These are phyloP conservation scores for Lochmaea capreae DNA, from an alignment of 2,888 invertebrate genomes.

Conservation along the genomic window DNA sequence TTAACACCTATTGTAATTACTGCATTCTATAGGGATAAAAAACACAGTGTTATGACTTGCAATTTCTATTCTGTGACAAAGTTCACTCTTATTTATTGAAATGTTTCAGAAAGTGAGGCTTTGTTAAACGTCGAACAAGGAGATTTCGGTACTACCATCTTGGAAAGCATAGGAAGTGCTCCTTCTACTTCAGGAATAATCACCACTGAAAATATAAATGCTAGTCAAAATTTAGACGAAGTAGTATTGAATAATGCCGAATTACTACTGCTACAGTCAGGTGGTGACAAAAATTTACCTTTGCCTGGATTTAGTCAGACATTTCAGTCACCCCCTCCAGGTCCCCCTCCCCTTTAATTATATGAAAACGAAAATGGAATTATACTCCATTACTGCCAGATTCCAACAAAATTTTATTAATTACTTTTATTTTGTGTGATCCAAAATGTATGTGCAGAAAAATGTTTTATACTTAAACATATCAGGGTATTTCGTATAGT, in stretches of 20 bases:
- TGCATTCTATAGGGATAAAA: no score
- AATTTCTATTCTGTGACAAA: no score
- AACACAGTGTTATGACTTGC: no score
- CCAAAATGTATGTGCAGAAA: not conserved
- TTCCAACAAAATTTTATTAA: not conserved
- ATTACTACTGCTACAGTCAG: constrained; percentile 54
- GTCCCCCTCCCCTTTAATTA: constrained; percentile 29
- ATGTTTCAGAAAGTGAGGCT: constrained; percentile 5
- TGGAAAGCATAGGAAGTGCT: constrained; percentile 52
- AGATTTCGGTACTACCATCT: constrained; percentile 51
- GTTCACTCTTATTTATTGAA: not conserved
- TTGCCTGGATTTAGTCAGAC: constrained; percentile 67
- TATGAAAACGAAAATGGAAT: not conserved
- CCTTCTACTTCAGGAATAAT: constrained; percentile 33
- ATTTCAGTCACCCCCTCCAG: constrained; percentile 62
- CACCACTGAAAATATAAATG: constrained; percentile 42
- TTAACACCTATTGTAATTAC: no score
- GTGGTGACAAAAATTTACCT: constrained; percentile 62
- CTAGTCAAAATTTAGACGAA: constrained; percentile 43
- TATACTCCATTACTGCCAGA: not conserved
- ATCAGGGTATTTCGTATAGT: no score
- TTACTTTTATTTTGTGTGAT: not conserved
- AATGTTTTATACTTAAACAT: no score
- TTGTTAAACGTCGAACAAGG: constrained; percentile 12
- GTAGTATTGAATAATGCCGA: constrained; percentile 55